Evolutionary conservation across 30 jellyfish, hydroid and myxozoan genomes (phyloP), one percentile per base, ranked within the genome.

Genomic region (Hydractinia echinata): DNA sequence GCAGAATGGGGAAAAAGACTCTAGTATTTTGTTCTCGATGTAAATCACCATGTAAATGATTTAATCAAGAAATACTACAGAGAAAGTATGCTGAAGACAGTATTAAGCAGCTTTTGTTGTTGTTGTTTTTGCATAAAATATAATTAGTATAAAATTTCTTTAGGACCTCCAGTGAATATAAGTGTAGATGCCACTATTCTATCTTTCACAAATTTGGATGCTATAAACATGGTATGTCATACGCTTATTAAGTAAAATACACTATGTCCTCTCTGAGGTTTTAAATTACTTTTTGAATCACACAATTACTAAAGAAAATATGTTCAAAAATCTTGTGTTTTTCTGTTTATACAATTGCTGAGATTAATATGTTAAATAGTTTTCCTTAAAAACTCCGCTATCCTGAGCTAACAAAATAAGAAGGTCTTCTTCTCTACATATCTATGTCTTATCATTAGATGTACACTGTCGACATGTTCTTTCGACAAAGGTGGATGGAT

Each of bases 401-500:
- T 60, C n/a, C 18, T 16, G n/a, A 16, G 70, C n/a, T 60, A 16
- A 60, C 44, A 30, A 30, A 30, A 30, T 2, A 30, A 30, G 1
- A 30, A 30, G 44, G 44, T 30, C 44, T 30, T 30, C 2, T 30
- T 30, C 44, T 30, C 44, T 30, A 30, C 19, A 16, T 58, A 0
- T 3, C 19, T 1, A 13, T 58, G 69, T 58, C 39, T 13, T 51
- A 9, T 64, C 39, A 44, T 6, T 58, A 90, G 97, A 79, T 76
- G 21, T 84, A 86, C 58, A 94, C 97, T 49, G 87, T 81, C 54
- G 98, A 91, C 66, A 74, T 91, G 91, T 91, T 91, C 86, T 91
- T 91, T 76, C 95, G 98, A n/a, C 98, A 91, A 76, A 61, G 87
- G 67, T 91, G 98, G 98, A 53, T 76, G 55, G 98, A 91, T 76